Evolutionary conservation across 2,888 invertebrate species (phyloP).

Genomic region (Parelbella ahira): DNA sequence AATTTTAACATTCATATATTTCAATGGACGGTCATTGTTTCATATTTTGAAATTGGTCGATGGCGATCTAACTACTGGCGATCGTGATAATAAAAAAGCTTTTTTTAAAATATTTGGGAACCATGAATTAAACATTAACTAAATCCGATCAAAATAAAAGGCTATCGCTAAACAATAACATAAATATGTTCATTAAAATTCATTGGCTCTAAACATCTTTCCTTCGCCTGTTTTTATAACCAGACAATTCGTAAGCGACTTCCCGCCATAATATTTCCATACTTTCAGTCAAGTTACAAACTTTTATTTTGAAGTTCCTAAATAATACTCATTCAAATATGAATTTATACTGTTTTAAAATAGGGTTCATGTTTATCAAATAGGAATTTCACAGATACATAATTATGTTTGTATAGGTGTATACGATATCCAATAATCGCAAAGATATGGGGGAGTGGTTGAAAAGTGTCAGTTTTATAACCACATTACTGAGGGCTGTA

Average conservation of each 20-base stretch:
- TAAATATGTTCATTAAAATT: conserved; percentile 55
- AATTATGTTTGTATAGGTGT: conserved; percentile 29
- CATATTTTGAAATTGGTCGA: no score
- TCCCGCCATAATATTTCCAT: conserved; percentile 72
- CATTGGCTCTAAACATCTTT: conserved; percentile 59
- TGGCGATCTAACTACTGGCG: no score
- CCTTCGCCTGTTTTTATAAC: conserved; percentile 55
- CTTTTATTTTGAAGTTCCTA: conserved; percentile 11
- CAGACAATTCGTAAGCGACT: conserved; percentile 71
- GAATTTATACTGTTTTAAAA: not conserved
- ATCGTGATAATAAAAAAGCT: no score
- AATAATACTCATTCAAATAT: not conserved
- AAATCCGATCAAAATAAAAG: conserved; percentile 38
- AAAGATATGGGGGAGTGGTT: conserved; percentile 51
- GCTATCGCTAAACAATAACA: conserved; percentile 31
- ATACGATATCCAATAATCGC: conserved; percentile 55
- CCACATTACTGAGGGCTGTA: conserved; percentile 46
- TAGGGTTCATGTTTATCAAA: conserved; percentile 2
- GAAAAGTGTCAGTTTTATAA: conserved; percentile 63
- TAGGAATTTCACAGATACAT: conserved; percentile 15
- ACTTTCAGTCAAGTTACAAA: conserved; percentile 40
- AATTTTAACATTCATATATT: no score
- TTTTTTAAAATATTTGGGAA: no score
- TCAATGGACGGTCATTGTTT: no score
- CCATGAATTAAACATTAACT: conserved; percentile 23